Conservation (phyloP, 2,888 invertebrate genomes). For the Spilosoma lubricipeda region DNA sequence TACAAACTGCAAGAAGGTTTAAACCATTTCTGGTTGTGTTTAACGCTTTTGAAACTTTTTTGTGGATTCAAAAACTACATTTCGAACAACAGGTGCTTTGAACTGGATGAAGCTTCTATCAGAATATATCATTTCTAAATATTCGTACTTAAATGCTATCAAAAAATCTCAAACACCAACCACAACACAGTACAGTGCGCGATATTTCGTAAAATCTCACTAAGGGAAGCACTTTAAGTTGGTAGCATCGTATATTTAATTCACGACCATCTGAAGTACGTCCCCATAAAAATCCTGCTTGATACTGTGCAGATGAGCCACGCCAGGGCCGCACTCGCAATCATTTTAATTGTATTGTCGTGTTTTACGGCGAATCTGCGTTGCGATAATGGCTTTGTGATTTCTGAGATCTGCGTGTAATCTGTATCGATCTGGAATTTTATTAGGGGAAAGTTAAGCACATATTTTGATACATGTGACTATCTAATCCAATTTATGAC, state of each 20-base stretch:
- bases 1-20: background rate
- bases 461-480: background rate
- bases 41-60: background rate
- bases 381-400: conserved; percentile 76
- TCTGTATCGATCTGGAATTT: conserved; percentile 54
- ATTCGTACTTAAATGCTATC: conserved; percentile 15
- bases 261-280: conserved; percentile 80
- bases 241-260: conserved; percentile 83
- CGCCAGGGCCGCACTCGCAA: conserved; percentile 76
- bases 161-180: conserved; percentile 39
- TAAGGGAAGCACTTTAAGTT: conserved; percentile 81
- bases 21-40: too few relatives aligned
- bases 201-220: conserved; percentile 84
- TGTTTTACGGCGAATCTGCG: conserved; percentile 84
- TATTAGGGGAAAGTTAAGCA: conserved; percentile 34
- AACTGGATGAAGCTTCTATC: background rate
- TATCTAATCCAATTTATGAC: background rate
- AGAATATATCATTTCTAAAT: background rate
- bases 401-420: conserved; percentile 60
- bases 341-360: conserved; percentile 83
- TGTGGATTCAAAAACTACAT: too few relatives aligned
- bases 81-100: too few relatives aligned
- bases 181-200: conserved; percentile 45
- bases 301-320: conserved; percentile 85
- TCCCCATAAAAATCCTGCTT: conserved; percentile 83